Conservation (phyloP, 1,140 invertebrate species). For the Leptopilina clavipes region DNA sequence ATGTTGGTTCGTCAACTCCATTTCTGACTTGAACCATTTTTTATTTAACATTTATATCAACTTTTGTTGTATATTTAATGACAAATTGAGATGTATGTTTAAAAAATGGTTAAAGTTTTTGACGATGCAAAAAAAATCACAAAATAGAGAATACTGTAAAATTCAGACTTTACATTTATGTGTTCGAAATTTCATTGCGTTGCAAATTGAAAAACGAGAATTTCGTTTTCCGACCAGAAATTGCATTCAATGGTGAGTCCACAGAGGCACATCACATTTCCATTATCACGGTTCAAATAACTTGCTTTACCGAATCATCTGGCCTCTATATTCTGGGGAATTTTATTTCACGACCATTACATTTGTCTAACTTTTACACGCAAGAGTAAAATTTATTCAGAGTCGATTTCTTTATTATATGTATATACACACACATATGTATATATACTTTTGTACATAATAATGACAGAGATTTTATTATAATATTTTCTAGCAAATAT, state of each 20-base stretch:
- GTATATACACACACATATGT: too few relatives aligned
- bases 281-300: constrained; percentile 14
- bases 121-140: background rate
- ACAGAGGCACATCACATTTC: constrained; percentile 15
- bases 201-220: constrained; percentile 19
- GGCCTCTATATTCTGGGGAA: constrained; percentile 1
- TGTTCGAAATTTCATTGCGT: constrained; percentile 8
- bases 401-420: background rate
- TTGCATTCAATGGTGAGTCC: constrained; percentile 18
- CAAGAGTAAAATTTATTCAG: background rate
- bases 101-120: background rate
- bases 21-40: background rate
- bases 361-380: background rate
- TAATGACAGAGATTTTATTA: background rate
- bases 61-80: too few relatives aligned
- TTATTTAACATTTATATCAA: background rate
- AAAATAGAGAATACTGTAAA: background rate
- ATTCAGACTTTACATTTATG: background rate
- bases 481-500: background rate
- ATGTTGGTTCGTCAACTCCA: background rate
- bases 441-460: too few relatives aligned
- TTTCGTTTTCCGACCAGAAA: constrained; percentile 4
- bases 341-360: constrained; percentile 5
- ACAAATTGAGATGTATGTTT: too few relatives aligned
- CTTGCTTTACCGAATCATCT: constrained; percentile 11